Base-by-base conservation (phyloP, 2,888 invertebrate species). In the Nymphalis c-album region DNA sequence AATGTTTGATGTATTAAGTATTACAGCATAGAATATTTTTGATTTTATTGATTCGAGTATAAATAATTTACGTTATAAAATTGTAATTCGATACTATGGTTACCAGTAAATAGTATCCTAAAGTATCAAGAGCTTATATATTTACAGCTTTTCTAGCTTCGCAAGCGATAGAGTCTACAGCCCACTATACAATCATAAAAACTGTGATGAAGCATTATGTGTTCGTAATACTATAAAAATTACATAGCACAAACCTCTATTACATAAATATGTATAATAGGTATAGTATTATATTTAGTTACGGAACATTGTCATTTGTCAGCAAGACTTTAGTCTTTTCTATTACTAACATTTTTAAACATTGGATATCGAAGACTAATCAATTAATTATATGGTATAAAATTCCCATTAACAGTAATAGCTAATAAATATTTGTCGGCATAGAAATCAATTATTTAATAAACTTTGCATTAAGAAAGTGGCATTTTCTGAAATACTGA, bases 91-190 rank as follows among this genome's bases (percentile, higher is more conserved):
- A n/a, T n/a, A 7, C 18, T 1, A 35, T 57, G 18, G 40, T 18
- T 40, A 57, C 1, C 57, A 10, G 10, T 57, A n/a, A 13, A 48
- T 13, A 31, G 16, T 2, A 10, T 46, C 22, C 55, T n/a, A 26
- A 62, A 47, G 46, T 51, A 22, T 46, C 40, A 40, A 60, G 57
- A 62, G 48, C 59, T 45, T 57, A n/a, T 60, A 45, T 71, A 74
- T 75, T 60, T 75, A 76, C 71, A 76, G 68, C 67, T 73, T 80
- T 82, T 80, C 77, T 76, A 77, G 76, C 68, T 75, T 60, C 75
- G 76, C 75, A 83, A 82, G 85, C 85, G 79, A 83, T 77, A 85
- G 86, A 86, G 86, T 85, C 86, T 86, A 73, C 64, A 71, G 63
- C 62, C 60, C 48, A 35, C 60, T 61, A 47, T 63, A 57, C 62